Evolutionary conservation across 2,888 invertebrate species (phyloP), one percentile per base, ranked within the genome.

Genomic region (Abrostola tripartita): DNA sequence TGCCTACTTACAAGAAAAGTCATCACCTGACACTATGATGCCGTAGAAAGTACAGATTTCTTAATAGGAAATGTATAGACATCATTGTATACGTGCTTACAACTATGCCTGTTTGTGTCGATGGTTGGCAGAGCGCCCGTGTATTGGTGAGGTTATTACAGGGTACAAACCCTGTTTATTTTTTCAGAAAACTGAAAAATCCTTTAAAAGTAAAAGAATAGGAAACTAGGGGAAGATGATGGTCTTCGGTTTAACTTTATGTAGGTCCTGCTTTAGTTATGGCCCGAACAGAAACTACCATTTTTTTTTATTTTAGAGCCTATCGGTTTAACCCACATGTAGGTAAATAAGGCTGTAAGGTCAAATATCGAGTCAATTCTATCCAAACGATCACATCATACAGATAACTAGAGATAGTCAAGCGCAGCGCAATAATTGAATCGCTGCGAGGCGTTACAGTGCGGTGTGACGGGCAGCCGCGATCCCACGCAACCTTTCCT

Each of bases 401-500:
- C 24, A 24, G 24, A 24, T 24, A 2, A 24, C 24, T 24, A 2
- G 24, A 70, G 76, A 76, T 72, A 72, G 53, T 61, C 61, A 52
- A 11, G 41, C 14, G 38, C 61, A 51, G 58, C 71, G 61, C 35
- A 12, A 44, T 68, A 65, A 77, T 78, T 69, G 77, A 81, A 80
- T 77, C 59, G 68, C 62, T 70, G 52, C 52, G 57, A 38, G 56
- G 51, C 50, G 61, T 75, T 81, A 82, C 82, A 52, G 52, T 52
- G 61, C 83, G 81, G 84, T 88, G 86, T 88, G 73, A 90, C 69
- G 71, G 68, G 51, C 71, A 54, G 75, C 72, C 74, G 70, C 79
- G 86, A 90, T 89, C 92, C 92, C 90, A 92, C 92, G 89, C 91
- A 88, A 91, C 91, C 92, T 92, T 87, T 87, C 86, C 89, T 91